Conservation (phyloP, 1,140 invertebrate genomes). For the roundworm (Caenorhabditis elegans) region WBcel235 BX284605.5:5934501-5935000, state of each 20-base stretch:
- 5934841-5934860: constrained; percentile 29
- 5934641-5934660: not conserved
- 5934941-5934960: constrained; percentile 29
- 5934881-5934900: not conserved
- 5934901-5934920: not conserved
- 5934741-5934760: not conserved
- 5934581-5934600: constrained; percentile 26
- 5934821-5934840: not conserved
- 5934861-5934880: not conserved
- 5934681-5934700: not conserved
- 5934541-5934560: not conserved
- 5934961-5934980: constrained; percentile 10
- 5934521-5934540: constrained; percentile 14
- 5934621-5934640: constrained; percentile 35
- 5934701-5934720: not conserved
- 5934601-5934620: not conserved
- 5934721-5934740: not conserved
- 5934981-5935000: constrained; percentile 33
- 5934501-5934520: not conserved
- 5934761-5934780: constrained; percentile 4
- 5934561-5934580: not conserved
- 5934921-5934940: constrained; percentile 15
- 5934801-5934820: not conserved
- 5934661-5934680: constrained; percentile 25
- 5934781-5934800: constrained; percentile 25